A percentile compares a stretch with the other conserved stretches of the same genome.
These are phyloP conservation scores for Brachionus plicatilis DNA, from an alignment of 1,140 invertebrate species.

Conservation along the genomic window DNA sequence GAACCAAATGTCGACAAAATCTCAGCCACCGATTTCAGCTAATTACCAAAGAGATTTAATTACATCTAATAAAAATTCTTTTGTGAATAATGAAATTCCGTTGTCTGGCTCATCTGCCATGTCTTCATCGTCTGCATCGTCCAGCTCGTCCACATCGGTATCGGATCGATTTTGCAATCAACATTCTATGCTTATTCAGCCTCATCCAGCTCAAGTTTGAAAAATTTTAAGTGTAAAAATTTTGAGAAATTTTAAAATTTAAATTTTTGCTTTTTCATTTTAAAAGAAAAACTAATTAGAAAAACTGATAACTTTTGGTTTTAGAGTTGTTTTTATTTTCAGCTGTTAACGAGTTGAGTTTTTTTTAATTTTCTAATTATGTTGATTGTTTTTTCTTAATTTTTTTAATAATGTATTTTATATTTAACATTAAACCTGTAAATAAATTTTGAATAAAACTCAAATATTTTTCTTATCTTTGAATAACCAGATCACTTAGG, in stretches of 20 bases:
- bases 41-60: slow-evolving; percentile 12
- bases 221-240: neutral
- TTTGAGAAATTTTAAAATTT: neutral
- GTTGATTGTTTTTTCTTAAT: neutral
- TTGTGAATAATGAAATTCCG: neutral
- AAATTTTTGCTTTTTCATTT: neutral
- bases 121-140: slow-evolving; percentile 23
- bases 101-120: slow-evolving; percentile 13
- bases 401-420: neutral
- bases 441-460: neutral
- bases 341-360: neutral
- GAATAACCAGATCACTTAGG: no score
- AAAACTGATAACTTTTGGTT: slow-evolving; percentile 7
- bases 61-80: neutral
- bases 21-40: slow-evolving; percentile 7
- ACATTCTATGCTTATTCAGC: slow-evolving; percentile 11
- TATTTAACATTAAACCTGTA: neutral
- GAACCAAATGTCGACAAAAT: slow-evolving; percentile 39
- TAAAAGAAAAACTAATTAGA: neutral
- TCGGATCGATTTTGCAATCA: slow-evolving; percentile 11
- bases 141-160: neutral
- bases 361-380: neutral
- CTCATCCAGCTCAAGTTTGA: slow-evolving; percentile 40
- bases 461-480: no score
- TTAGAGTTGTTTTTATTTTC: neutral